Evolutionary conservation across 1,140 invertebrate species (phyloP).

Genomic region (Ostrea edulis): DNA sequence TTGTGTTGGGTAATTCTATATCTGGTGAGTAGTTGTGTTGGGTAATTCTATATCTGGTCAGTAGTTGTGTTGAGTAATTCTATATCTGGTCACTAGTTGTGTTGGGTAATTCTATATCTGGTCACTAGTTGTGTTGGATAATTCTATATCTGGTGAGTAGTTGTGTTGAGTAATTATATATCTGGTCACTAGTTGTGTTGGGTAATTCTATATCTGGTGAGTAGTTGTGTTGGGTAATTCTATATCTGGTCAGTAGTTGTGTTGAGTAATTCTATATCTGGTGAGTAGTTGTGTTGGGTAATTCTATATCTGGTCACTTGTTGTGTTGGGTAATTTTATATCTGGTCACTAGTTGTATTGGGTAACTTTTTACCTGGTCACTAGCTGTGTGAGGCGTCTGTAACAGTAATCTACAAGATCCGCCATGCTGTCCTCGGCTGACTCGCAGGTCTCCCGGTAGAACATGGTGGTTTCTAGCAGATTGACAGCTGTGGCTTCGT

Average conservation of each 20-base stretch:
- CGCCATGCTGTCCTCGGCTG: conserved; percentile 74
- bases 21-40: too few relatives aligned
- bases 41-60: too few relatives aligned
- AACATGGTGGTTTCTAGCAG: conserved; percentile 78
- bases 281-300: neutral
- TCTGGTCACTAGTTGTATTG: neutral
- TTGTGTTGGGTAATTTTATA: neutral
- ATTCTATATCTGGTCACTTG: neutral
- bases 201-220: neutral
- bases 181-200: neutral
- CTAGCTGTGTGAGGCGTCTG: conserved; percentile 76
- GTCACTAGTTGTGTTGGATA: too few relatives aligned
- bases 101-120: neutral
- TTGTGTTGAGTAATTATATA: neutral
- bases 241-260: neutral
- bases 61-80: too few relatives aligned
- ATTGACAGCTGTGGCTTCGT: conserved; percentile 78
- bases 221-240: neutral
- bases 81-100: too few relatives aligned
- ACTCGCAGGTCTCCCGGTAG: conserved; percentile 76
- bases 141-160: neutral
- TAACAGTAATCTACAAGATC: conserved; percentile 79
- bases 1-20: too few relatives aligned
- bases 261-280: neutral
- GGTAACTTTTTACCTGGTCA: conserved; percentile 68